These are phyloP conservation scores for Sciaenops ocellatus DNA, from an alignment of 2,797 vertebrate genomes.

Conservation along the genomic window DNA sequence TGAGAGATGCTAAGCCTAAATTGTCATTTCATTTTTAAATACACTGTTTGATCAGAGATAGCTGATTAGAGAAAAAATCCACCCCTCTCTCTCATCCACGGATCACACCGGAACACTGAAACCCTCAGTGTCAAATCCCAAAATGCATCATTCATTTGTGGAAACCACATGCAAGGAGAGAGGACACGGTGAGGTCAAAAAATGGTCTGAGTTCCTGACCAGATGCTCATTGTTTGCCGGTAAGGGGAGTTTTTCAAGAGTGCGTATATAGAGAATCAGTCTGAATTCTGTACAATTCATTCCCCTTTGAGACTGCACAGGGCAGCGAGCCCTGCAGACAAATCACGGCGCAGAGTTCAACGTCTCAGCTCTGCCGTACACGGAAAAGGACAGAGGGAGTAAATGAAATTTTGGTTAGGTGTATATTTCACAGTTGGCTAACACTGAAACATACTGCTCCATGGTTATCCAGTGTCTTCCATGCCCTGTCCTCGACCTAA, in stretches of 20 bases:
- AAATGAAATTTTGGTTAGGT: constrained; percentile 64
- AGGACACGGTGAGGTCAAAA: constrained; percentile 50
- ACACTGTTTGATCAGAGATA: constrained; percentile 65
- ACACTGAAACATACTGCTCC: constrained; percentile 58
- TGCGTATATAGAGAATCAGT: constrained; percentile 58
- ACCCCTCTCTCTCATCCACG: constrained; percentile 44
- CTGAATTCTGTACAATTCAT: constrained; percentile 76
- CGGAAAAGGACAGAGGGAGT: constrained; percentile 45
- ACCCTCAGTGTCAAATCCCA: constrained; percentile 49
- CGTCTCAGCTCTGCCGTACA: constrained; percentile 49
- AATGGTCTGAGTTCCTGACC: constrained; percentile 56
- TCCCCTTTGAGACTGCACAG: constrained; percentile 45
- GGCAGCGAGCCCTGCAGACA: constrained; percentile 48
- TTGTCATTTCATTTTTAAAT: constrained; percentile 78
- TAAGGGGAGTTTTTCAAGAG: constrained; percentile 34
- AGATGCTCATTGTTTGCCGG: constrained; percentile 48
- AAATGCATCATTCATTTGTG: constrained; percentile 61
- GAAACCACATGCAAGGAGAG: constrained; percentile 70
- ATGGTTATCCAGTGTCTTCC: constrained; percentile 61
- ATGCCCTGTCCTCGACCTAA: constrained; percentile 59
- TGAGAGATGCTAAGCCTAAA: constrained; percentile 72
- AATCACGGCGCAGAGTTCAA: constrained; percentile 55
- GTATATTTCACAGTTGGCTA: constrained; percentile 75
- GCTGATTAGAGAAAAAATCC: constrained; percentile 60
- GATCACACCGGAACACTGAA: constrained; percentile 51